Evolutionary conservation across 1,140 invertebrate species (phyloP).

Genomic region (Cataglyphis hispanica): DNA sequence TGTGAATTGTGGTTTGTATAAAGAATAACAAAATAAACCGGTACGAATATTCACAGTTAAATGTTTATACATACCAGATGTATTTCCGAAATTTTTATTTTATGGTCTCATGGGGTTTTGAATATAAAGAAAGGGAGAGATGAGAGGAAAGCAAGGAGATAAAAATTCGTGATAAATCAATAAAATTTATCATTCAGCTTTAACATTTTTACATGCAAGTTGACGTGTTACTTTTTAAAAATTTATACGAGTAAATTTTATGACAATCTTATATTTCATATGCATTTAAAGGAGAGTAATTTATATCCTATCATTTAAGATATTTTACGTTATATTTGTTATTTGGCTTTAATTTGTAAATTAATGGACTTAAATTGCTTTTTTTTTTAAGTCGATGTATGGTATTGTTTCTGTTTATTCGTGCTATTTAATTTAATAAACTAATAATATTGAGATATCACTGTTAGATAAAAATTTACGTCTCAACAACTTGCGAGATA

Average conservation of each 20-base stretch:
- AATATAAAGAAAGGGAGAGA: too few relatives aligned
- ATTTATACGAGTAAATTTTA: neutral
- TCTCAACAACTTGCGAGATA: neutral
- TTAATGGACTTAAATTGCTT: too few relatives aligned
- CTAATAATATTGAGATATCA: neutral
- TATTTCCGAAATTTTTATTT: constrained; percentile 23
- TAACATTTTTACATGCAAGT: neutral
- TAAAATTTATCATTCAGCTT: constrained; percentile 3
- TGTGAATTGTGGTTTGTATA: neutral
- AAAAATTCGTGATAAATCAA: neutral
- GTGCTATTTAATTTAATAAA: neutral
- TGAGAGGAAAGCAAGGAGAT: neutral
- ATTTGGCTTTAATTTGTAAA: too few relatives aligned
- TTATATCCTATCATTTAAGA: too few relatives aligned
- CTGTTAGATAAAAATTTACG: neutral
- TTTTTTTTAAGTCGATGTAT: too few relatives aligned
- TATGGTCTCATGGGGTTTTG: neutral
- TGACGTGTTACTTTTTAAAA: neutral
- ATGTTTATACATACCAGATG: neutral
- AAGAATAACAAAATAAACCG: constrained; percentile 40
- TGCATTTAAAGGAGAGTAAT: too few relatives aligned
- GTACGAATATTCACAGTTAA: constrained; percentile 1
- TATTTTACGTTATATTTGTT: too few relatives aligned
- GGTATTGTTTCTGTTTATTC: neutral
- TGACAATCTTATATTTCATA: too few relatives aligned